Conservation (phyloP, 2,797 vertebrate genomes). For the Cossypha niveicapilla region DNA sequence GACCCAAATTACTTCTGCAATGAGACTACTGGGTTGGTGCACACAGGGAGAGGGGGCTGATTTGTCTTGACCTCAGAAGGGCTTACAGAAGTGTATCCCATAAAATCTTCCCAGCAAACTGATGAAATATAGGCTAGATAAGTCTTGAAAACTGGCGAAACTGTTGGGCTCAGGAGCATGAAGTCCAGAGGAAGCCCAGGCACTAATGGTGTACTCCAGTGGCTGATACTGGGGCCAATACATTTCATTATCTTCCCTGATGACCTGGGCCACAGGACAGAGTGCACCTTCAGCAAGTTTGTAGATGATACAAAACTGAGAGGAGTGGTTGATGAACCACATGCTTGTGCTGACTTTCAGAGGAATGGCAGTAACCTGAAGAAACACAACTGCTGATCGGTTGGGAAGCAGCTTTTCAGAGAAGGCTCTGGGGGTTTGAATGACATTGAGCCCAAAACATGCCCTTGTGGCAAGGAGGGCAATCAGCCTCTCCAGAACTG, state of each 20-base stretch:
- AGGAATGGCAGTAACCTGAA: neutral
- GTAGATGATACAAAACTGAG: neutral
- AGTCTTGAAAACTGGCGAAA: neutral
- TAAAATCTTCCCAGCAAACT: neutral
- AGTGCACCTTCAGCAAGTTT: neutral
- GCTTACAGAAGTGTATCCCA: neutral
- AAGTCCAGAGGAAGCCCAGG: neutral
- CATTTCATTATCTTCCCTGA: neutral
- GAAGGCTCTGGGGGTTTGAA: accelerated
- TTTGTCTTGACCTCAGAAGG: neutral
- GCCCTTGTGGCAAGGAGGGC: neutral
- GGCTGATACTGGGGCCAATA: neutral
- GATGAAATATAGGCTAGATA: neutral
- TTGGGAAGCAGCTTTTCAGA: neutral
- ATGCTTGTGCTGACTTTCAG: neutral
- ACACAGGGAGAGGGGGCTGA: neutral
- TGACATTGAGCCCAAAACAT: neutral
- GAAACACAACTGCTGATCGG: neutral
- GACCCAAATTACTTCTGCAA: neutral
- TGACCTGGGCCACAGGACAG: neutral
- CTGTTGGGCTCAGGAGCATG: neutral
- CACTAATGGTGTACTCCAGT: neutral
- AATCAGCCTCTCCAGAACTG: neutral
- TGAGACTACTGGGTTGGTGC: neutral
- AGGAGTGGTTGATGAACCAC: neutral